Percentiles rank a stretch among this genome's conserved stretches.
Evolutionary conservation across 2,888 invertebrate species (phyloP).

Genomic region (Poecilus cupreus): DNA sequence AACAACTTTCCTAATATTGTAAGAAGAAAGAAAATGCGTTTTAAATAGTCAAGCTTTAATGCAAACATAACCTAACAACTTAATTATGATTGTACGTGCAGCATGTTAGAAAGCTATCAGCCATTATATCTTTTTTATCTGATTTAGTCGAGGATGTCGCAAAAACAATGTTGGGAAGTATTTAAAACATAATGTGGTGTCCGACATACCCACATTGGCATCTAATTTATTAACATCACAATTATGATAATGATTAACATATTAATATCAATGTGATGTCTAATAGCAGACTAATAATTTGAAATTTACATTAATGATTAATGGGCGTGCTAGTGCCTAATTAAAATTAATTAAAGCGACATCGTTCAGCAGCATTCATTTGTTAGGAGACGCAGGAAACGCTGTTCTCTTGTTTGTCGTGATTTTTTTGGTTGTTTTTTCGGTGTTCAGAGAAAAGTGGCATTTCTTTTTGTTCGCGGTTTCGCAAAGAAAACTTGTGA

Average conservation of each 20-base stretch:
- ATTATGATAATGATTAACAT: constrained; percentile 52
- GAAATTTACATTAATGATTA: constrained; percentile 52
- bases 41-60: background rate
- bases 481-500: constrained; percentile 48
- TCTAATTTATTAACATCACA: constrained; percentile 52
- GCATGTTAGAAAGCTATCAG: background rate
- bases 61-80: background rate
- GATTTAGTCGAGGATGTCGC: background rate
- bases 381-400: constrained; percentile 24
- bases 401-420: constrained; percentile 6
- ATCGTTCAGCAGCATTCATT: constrained; percentile 39
- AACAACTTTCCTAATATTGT: no score
- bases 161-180: background rate
- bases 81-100: background rate
- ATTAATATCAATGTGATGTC: constrained; percentile 46
- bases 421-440: constrained; percentile 29
- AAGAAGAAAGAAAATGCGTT: background rate
- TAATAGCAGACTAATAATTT: constrained; percentile 49
- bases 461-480: constrained; percentile 36
- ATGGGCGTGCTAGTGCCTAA: constrained; percentile 30
- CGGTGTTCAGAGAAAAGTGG: constrained; percentile 34
- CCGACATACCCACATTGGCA: background rate
- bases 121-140: background rate
- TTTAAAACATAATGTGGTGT: background rate
- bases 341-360: constrained; percentile 52